phyloP scores from a whole-genome alignment of 2,797 vertebrate genomes.

The Gambelia wislizenii region DNA sequence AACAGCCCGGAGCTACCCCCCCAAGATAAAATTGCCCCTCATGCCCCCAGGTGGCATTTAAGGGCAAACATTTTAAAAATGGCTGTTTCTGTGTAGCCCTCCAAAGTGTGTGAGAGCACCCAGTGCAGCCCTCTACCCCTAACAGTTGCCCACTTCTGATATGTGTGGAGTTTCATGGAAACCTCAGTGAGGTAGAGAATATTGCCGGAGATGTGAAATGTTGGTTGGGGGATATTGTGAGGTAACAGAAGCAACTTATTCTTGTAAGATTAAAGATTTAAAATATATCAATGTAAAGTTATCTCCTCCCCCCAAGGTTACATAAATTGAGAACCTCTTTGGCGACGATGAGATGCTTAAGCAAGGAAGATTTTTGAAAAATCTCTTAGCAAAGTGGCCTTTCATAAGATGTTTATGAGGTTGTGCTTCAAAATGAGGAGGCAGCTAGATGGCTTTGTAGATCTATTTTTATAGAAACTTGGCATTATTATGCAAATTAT shows the following conservation, averaged over 20 bases:
- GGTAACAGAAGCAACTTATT: background rate
- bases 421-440: background rate
- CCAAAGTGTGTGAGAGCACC: no score
- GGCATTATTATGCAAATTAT: background rate
- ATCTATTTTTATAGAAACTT: background rate
- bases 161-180: no score
- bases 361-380: background rate
- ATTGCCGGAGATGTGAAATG: background rate
- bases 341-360: no score
- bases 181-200: accelerated
- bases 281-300: background rate
- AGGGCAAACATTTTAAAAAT: no score
- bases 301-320: no score
- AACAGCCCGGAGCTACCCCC: no score
- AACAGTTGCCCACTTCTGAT: no score
- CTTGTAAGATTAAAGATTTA: no score
- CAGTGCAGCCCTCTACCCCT: no score
- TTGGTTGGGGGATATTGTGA: background rate
- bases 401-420: background rate
- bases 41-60: no score
- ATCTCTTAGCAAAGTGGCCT: background rate
- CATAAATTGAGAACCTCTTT: background rate
- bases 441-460: background rate
- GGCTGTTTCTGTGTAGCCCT: no score
- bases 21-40: no score